Percentiles rank a stretch among this genome's conserved stretches.
Conservation (phyloP, 2,888 invertebrate species). For the Anthrax anthrax region DNA sequence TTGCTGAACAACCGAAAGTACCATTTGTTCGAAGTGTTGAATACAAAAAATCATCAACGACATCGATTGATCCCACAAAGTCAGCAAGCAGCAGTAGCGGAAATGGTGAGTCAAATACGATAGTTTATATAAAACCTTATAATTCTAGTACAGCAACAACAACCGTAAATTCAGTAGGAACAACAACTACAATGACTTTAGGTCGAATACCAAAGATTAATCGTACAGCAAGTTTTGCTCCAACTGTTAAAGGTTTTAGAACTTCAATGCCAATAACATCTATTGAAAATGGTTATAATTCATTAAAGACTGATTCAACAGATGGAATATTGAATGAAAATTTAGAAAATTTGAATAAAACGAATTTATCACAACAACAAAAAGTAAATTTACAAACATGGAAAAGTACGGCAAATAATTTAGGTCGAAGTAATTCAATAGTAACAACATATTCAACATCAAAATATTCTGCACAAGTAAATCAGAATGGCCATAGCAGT, state of each 20-base stretch:
- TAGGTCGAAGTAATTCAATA: constrained; percentile 1
- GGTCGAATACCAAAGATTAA: constrained; percentile 13
- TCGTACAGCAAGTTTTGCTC: constrained; percentile 11
- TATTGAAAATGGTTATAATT: not conserved
- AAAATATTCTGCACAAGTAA: not conserved
- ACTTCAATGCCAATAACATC: not conserved
- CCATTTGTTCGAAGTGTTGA: constrained; percentile 17
- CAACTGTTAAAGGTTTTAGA: constrained; percentile 30
- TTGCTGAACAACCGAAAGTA: constrained; percentile 1
- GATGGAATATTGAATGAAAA: not conserved
- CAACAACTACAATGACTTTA: constrained; percentile 10
- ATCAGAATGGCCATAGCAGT: not conserved
- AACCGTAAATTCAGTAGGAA: not conserved
- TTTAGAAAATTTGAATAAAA: not conserved
- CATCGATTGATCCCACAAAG: not conserved
- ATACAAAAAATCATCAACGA: constrained; percentile 12
- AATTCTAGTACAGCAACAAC: not conserved
- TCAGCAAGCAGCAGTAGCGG: constrained; percentile 9
- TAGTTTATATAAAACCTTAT: not conserved
- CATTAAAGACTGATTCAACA: not conserved
- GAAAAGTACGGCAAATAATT: not conserved
- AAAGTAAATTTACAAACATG: not conserved
- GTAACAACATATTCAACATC: not conserved
- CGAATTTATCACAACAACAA: not conserved
- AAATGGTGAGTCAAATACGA: constrained; percentile 7